phyloP scores from a whole-genome alignment of 2,113 vertebrate genomes.

The Cnemophilus loriae region DNA sequence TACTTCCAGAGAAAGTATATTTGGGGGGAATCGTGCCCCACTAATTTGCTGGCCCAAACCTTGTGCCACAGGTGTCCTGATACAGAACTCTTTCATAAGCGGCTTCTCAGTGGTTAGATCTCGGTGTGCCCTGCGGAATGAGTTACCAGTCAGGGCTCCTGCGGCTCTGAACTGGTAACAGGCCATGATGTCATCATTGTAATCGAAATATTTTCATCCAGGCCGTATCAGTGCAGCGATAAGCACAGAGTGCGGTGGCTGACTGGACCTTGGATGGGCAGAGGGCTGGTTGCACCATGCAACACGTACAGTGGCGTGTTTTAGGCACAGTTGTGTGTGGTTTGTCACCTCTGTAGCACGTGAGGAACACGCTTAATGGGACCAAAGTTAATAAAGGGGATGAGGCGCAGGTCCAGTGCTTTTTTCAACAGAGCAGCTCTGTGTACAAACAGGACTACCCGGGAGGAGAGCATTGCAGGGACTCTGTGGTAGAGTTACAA shows the following conservation, averaged over 20 bases:
- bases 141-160: not conserved
- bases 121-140: not conserved
- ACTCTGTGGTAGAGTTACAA: not conserved
- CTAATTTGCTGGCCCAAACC: not conserved
- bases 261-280: not conserved
- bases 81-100: not conserved
- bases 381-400: not conserved
- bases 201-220: not conserved
- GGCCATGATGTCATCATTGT: not conserved
- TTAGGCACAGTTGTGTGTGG: not conserved
- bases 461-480: not conserved
- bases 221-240: not conserved
- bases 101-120: not conserved
- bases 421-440: not conserved
- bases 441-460: not conserved
- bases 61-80: rapidly evolving
- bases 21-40: not conserved
- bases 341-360: not conserved
- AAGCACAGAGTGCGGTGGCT: not conserved
- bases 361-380: not conserved
- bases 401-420: not conserved
- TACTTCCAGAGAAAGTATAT: not conserved
- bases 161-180: not conserved
- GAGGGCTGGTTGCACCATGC: not conserved
- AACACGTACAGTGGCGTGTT: rapidly evolving